phyloP scores from a whole-genome alignment of 2,797 vertebrate species.

The Myiothlypis chrysogaster region DNA sequence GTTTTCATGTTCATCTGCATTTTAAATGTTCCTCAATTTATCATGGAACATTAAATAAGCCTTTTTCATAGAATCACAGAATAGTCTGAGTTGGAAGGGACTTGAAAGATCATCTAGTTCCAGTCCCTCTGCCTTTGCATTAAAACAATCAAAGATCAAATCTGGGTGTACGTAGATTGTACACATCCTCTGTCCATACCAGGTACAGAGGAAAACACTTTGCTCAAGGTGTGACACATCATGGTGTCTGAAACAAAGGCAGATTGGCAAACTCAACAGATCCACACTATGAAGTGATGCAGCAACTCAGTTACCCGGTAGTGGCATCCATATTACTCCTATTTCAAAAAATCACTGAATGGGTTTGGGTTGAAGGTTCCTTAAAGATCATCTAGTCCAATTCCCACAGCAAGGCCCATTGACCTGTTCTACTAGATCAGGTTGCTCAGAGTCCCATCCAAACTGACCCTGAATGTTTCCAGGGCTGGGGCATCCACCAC shows the following conservation, averaged over 20 bases:
- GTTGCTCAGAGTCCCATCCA: not conserved
- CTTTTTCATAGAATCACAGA: not conserved
- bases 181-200: not conserved
- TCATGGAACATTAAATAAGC: not conserved
- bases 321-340: no score
- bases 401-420: not conserved
- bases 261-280: not conserved
- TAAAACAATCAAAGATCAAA: not conserved
- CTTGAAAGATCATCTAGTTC: not conserved
- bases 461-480: not conserved
- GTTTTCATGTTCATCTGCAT: not conserved
- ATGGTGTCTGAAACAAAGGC: not conserved
- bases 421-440: not conserved
- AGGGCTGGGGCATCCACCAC: not conserved
- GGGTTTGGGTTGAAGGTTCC: not conserved
- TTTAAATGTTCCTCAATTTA: not conserved
- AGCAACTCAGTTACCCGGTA: not conserved
- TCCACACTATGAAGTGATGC: not conserved
- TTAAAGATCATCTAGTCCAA: not conserved
- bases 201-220: not conserved
- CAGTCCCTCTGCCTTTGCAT: not conserved
- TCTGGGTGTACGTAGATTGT: accelerated
- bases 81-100: not conserved
- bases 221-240: not conserved
- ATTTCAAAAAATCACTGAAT: not conserved